A percentile compares a stretch with the other conserved stretches of the same genome.
Conservation (phyloP, 2,797 vertebrate species). For the Enteromius paludinosus region DNA sequence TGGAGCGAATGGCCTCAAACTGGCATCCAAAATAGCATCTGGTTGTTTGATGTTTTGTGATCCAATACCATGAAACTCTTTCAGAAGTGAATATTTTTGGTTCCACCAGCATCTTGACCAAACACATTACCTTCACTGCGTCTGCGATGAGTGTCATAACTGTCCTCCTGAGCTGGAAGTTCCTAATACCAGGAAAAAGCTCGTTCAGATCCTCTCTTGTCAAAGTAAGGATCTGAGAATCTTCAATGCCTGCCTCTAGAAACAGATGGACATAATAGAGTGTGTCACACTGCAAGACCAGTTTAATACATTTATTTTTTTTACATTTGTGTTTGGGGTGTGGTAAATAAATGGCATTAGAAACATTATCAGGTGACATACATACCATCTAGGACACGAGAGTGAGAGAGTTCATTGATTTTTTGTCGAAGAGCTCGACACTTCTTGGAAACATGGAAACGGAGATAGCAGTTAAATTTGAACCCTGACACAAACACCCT, state of each 20-base stretch:
- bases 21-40: too few relatives aligned
- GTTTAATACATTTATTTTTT: neutral
- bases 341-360: neutral
- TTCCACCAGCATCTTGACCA: neutral
- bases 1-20: neutral
- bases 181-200: slow-evolving; percentile 35
- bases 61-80: neutral
- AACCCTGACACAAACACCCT: too few relatives aligned
- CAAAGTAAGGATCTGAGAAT: slow-evolving; percentile 45
- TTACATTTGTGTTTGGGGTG: neutral
- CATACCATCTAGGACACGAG: slow-evolving; percentile 34
- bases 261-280: neutral
- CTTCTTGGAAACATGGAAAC: neutral
- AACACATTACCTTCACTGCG: slow-evolving; percentile 18
- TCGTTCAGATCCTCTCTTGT: slow-evolving; percentile 52
- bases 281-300: neutral
- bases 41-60: neutral
- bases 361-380: neutral
- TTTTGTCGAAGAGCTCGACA: slow-evolving; percentile 4
- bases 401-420: slow-evolving; percentile 1
- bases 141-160: slow-evolving; percentile 31
- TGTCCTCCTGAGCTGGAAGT: slow-evolving; percentile 47
- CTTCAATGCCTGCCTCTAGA: slow-evolving; percentile 27
- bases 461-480: neutral
- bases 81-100: neutral